Conservation (phyloP, 37 sponge, comb jelly and placozoan genomes). For the Spongia lamella region DNA sequence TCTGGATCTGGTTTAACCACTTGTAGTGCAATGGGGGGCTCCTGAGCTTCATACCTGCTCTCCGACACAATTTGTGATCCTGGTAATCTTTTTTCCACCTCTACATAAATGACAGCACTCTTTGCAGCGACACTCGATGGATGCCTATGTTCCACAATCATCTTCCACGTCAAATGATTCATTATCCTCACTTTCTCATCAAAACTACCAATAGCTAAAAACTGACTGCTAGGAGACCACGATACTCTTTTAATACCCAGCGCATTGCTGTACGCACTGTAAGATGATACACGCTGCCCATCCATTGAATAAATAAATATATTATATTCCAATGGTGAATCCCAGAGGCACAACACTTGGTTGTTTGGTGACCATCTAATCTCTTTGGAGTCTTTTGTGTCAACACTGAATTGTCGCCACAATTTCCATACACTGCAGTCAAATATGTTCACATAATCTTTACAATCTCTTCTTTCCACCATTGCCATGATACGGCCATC, state of each 20-base stretch:
- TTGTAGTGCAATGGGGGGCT: slow-evolving; percentile 45
- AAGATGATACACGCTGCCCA: slow-evolving; percentile 69
- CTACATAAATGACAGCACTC: slow-evolving; percentile 45
- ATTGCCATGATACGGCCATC: slow-evolving; percentile 85
- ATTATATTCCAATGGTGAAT: slow-evolving; percentile 67
- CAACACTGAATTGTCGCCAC: slow-evolving; percentile 78
- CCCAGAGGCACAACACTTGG: slow-evolving; percentile 77
- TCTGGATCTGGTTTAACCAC: slow-evolving; percentile 80
- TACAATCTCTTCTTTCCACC: slow-evolving; percentile 88
- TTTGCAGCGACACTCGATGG: slow-evolving; percentile 28
- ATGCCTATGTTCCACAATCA: slow-evolving; percentile 69
- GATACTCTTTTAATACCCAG: slow-evolving; percentile 79
- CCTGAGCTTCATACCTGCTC: slow-evolving; percentile 68
- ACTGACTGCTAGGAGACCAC: slow-evolving; percentile 90
- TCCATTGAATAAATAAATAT: slow-evolving; percentile 81
- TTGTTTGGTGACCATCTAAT: slow-evolving; percentile 85
- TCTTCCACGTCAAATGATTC: slow-evolving; percentile 90
- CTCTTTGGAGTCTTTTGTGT: slow-evolving; percentile 81
- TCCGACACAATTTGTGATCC: not conserved
- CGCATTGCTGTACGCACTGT: slow-evolving; percentile 63
- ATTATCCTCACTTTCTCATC: slow-evolving; percentile 83
- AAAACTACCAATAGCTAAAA: slow-evolving; percentile 90
- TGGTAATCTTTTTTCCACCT: slow-evolving; percentile 51
- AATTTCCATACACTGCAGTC: slow-evolving; percentile 80
- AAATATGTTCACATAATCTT: slow-evolving; percentile 91